Percentiles rank a stretch among this genome's conserved stretches.
Conservation (phyloP, 2,797 vertebrate species). For the Sebastes kiyomatsui region DNA sequence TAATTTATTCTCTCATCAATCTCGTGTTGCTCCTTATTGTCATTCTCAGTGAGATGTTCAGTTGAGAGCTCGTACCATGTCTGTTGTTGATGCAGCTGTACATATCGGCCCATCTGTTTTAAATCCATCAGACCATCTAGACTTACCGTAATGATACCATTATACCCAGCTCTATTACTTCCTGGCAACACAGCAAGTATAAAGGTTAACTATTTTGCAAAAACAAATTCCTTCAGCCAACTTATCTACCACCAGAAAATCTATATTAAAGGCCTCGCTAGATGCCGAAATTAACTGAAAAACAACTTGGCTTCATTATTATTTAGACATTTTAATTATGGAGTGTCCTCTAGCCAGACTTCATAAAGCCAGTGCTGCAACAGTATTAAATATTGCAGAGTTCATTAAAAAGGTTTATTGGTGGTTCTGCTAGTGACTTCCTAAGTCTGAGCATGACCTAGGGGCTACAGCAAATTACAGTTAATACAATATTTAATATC, state of each 20-base stretch:
- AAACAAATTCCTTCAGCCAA: constrained; percentile 17
- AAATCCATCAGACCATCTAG: constrained; percentile 1
- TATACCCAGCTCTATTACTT: background rate
- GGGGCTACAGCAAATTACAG: constrained; percentile 59
- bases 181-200: background rate
- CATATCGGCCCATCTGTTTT: background rate
- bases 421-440: constrained; percentile 46
- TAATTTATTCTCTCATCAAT: background rate
- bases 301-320: constrained; percentile 60
- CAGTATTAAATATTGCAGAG: constrained; percentile 66
- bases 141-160: background rate
- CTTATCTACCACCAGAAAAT: constrained; percentile 25
- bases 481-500: constrained; percentile 67
- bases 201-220: background rate
- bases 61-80: background rate
- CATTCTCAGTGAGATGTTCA: background rate
- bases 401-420: constrained; percentile 73
- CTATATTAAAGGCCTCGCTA: constrained; percentile 29
- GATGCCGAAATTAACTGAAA: constrained; percentile 50
- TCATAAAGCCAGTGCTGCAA: constrained; percentile 58
- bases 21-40: background rate
- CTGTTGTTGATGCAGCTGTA: background rate
- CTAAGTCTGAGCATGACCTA: constrained; percentile 58
- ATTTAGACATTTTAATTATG: constrained; percentile 71
- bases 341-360: constrained; percentile 64